phyloP scores from a whole-genome alignment of 2,113 vertebrate species.

The Osmerus eperlanus region DNA sequence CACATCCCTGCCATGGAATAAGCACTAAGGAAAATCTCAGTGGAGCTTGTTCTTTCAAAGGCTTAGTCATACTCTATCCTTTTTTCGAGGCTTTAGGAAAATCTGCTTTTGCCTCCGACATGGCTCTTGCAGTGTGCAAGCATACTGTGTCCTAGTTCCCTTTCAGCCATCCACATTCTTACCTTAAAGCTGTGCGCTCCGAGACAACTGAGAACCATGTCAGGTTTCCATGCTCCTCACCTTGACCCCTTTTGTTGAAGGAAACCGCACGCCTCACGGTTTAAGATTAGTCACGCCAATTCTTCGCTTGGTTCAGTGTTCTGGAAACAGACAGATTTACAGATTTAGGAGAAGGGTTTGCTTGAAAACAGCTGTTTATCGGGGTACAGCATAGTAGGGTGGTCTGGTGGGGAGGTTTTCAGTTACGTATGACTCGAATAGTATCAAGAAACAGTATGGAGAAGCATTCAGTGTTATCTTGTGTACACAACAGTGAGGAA shows the following conservation, averaged over 20 bases:
- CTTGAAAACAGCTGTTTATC: too few species aligned
- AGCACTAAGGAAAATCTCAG: not conserved
- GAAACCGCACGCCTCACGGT: not conserved
- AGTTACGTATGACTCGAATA: too few species aligned
- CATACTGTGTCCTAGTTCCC: constrained; percentile 9
- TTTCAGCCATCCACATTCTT: constrained; percentile 18
- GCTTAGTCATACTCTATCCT: constrained; percentile 32
- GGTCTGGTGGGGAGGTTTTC: too few species aligned
- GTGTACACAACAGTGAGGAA: not conserved
- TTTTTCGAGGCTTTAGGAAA: constrained; percentile 39
- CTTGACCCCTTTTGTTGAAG: not conserved
- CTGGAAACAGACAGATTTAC: too few species aligned
- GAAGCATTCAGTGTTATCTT: not conserved
- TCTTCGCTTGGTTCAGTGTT: too few species aligned
- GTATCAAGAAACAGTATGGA: too few species aligned
- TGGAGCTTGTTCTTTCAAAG: constrained; percentile 22
- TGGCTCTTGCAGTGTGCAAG: constrained; percentile 5
- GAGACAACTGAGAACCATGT: not conserved
- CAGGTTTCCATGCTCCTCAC: not conserved
- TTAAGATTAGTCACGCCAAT: too few species aligned
- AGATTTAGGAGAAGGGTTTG: too few species aligned
- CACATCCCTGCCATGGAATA: not conserved
- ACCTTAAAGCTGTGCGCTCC: constrained; percentile 8
- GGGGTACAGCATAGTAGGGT: too few species aligned
- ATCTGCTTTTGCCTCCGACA: constrained; percentile 17